These are phyloP conservation scores for Chlorocebus sabaeus DNA, from an alignment of 2,113 vertebrate genomes.

Conservation along the genomic window DNA sequence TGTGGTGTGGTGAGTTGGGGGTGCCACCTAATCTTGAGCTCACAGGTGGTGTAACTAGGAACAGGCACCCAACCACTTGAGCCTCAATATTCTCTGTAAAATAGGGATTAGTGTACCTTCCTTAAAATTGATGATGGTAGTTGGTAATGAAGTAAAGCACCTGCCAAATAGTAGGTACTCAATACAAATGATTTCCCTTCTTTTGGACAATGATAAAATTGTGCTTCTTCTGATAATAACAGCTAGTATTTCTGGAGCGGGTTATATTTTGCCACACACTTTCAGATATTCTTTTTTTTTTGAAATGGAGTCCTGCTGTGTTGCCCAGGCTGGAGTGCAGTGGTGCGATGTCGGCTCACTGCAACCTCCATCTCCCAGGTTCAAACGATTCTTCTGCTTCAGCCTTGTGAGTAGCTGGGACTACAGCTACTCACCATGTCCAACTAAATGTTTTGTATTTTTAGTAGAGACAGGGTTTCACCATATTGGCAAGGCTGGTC, in stretches of 20 bases:
- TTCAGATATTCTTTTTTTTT: not conserved
- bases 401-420: no score
- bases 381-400: no score
- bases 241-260: not conserved
- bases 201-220: not conserved
- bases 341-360: no score
- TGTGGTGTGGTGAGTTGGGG: fast-evolving
- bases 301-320: no score
- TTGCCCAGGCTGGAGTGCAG: no score
- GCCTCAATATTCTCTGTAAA: not conserved
- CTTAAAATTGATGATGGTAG: not conserved
- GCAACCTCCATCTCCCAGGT: no score
- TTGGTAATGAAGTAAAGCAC: not conserved
- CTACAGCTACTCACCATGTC: no score
- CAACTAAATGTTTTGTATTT: no score
- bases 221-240: not conserved
- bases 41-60: fast-evolving
- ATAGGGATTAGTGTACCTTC: not conserved
- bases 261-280: not conserved
- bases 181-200: no score
- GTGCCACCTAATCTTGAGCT: no score
- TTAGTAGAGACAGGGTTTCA: no score
- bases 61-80: fast-evolving
- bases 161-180: not conserved
- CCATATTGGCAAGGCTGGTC: no score